Percentiles rank a stretch among this genome's conserved stretches.
Evolutionary conservation across 30 jellyfish, hydroid and myxozoan genomes (phyloP).

Genomic region (Catostylus mosaicus): DNA sequence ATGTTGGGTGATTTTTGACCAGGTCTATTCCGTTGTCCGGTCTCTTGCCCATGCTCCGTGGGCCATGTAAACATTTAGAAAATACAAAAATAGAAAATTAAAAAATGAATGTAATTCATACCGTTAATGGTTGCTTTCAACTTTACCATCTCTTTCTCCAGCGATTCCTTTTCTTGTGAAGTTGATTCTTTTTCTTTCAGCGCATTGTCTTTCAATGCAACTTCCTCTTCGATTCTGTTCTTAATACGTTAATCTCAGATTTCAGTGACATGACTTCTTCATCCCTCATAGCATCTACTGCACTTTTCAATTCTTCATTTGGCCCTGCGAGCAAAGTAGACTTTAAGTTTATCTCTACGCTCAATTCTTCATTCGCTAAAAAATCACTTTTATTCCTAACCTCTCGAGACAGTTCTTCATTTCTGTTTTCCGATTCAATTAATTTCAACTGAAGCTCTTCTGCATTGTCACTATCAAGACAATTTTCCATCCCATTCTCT

Average conservation of each 20-base stretch:
- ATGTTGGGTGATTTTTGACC: background rate
- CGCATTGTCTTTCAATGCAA: background rate
- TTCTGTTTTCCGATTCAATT: background rate
- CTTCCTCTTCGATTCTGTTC: background rate
- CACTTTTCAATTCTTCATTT: background rate
- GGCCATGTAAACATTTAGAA: too few species aligned
- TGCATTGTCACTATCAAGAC: background rate
- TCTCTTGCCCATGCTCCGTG: too few species aligned
- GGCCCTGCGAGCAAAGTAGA: background rate
- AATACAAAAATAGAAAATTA: too few species aligned
- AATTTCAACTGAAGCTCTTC: background rate
- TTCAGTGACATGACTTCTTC: background rate
- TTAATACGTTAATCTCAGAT: slow-evolving; percentile 1
- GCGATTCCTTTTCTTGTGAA: background rate
- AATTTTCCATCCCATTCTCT: background rate
- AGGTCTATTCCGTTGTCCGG: too few species aligned
- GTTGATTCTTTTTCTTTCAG: background rate
- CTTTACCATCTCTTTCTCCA: background rate
- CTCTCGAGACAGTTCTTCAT: background rate
- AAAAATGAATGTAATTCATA: too few species aligned
- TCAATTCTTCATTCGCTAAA: background rate
- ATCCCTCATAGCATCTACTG: background rate
- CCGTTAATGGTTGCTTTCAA: background rate
- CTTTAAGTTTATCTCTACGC: background rate
- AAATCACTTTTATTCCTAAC: background rate